Evolutionary conservation across 2,113 vertebrate species (phyloP), one percentile per base, ranked within the genome.

Genomic region (Strix uralensis): DNA sequence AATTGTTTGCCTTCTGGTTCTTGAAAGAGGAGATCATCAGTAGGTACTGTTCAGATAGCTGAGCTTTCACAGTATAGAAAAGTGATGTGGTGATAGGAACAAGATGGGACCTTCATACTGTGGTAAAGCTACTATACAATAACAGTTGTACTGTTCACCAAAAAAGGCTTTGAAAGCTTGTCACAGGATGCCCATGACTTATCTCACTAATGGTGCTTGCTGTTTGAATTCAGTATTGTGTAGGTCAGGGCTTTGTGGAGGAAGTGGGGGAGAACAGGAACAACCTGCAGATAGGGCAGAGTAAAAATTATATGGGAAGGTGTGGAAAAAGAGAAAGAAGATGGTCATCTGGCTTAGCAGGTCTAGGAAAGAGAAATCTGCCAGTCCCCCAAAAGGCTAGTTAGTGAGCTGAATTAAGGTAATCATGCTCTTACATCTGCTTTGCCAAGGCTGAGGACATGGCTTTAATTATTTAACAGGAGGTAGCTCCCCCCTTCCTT

Each of bases 1-100:
- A 44, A 81, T 54, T 66, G 12, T 66, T 36, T 69, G 67, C 49
- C 51, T 52, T 57, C 34, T 67, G 65, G 19, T 38, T 55, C 11
- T 63, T 1, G 0, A 23, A 30, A 26, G 23, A 58, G 51, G 40
- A 66, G 51, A 16, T 57, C 23, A n/a, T 0, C 42, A 73, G 27
- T 27, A 74, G 27, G 44, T 63, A 2, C n/a, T 2, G 1, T 66
- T 77, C 36, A 36, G 26, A 9, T 38, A n/a, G 42, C 38, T 47
- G 75, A 67, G 47, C 49, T 95, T 80, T 62, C 38, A 32, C 19
- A 16, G 36, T 13, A 10, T 21, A 36, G 44, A 38, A 70, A 1
- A 34, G 22, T 34, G 15, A 29, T 11, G 34, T 36, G 20, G 19
- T 36, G 23, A 59, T 42, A 80, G 80, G 58, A 88, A 29, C 15